Percentiles rank a stretch among this genome's conserved stretches.
Evolutionary conservation across 2,888 invertebrate genomes (phyloP).

Genomic region (Lamellibrachia satsuma): DNA sequence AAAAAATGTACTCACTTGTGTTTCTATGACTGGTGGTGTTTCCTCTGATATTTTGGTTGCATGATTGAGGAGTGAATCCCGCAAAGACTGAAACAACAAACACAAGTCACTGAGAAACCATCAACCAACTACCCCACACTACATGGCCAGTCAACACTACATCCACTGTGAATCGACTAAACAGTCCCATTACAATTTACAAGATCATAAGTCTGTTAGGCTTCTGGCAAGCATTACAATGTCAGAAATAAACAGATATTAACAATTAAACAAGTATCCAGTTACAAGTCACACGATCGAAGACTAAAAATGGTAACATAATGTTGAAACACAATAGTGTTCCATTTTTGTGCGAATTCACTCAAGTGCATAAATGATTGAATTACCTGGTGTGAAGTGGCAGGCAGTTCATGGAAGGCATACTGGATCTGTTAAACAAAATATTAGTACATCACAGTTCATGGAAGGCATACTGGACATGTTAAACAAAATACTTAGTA

Average conservation of each 20-base stretch:
- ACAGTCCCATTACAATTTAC: too few species aligned
- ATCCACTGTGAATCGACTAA: too few species aligned
- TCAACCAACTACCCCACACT: not conserved
- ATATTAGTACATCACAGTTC: conserved; percentile 68
- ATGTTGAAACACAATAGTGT: not conserved
- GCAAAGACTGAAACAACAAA: conserved; percentile 72
- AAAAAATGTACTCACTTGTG: conserved; percentile 43
- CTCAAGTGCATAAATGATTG: not conserved
- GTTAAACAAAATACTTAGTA: conserved; percentile 23
- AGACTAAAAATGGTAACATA: not conserved
- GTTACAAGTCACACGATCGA: conserved; percentile 23
- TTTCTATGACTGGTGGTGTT: conserved; percentile 38
- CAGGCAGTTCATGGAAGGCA: conserved; percentile 89
- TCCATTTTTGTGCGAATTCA: not conserved
- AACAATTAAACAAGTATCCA: not conserved
- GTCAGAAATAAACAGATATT: not conserved
- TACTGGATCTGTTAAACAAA: conserved; percentile 63
- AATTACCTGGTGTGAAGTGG: conserved; percentile 75
- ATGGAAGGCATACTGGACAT: conserved; percentile 77
- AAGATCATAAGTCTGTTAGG: too few species aligned
- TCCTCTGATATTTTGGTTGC: conserved; percentile 47
- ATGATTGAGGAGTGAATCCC: conserved; percentile 90
- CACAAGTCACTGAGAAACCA: not conserved
- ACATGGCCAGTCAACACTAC: not conserved
- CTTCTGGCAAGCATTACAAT: too few species aligned